Base-by-base conservation (phyloP, 2,113 vertebrate genomes). In the Cyprinus carpio region DNA sequence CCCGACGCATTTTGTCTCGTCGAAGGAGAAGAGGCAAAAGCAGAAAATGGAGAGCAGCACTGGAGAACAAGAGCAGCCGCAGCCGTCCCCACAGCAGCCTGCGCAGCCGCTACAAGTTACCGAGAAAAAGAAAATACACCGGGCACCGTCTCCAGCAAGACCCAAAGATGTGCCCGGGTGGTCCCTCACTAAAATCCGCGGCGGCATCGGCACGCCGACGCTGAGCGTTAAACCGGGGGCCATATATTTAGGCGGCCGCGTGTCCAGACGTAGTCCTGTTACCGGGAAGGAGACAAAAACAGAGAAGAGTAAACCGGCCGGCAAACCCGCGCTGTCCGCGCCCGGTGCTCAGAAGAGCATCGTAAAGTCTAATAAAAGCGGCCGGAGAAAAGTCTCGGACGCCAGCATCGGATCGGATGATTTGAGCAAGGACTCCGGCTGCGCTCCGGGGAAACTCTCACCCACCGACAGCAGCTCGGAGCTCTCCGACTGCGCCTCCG, bases 381-480 rank as follows among this genome's bases (percentile, higher is more conserved):
- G 84, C 0, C 86, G 94, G 51, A 93, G 93, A 76, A 95, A 94
- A 92, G 91, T 91, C 23, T 94, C 94, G 11, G 94, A 95, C 87
- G 92, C 94, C 65, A 94, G 94, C 80, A 92, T 78, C 3, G 93
- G 90, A 6, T 94, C 94, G 11, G 94, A 95, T 18, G 94, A 94
- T 54, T 65, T 93, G 64, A 94, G 93, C 81, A 94, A 92, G 84
- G 94, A 95, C 86, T 94, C 93, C 0, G 93, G 94, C 27, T 94
- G 93, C 89, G 88, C 94, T 81, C 79, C 95, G 37, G 89, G 94
- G 31, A 95, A 95, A 56, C 94, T 94, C 23, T 96, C 96, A 74
- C 94, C 95, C 40, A 96, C 96, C 0, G 97, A 97, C 93, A 98
- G 96, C 92, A 97, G 97, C 92, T 98, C 97, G 27, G 97, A 98